A percentile compares a stretch with the other conserved stretches of the same genome.
Evolutionary conservation across 2,113 vertebrate species (phyloP).

Genomic region (Progne subis): DNA sequence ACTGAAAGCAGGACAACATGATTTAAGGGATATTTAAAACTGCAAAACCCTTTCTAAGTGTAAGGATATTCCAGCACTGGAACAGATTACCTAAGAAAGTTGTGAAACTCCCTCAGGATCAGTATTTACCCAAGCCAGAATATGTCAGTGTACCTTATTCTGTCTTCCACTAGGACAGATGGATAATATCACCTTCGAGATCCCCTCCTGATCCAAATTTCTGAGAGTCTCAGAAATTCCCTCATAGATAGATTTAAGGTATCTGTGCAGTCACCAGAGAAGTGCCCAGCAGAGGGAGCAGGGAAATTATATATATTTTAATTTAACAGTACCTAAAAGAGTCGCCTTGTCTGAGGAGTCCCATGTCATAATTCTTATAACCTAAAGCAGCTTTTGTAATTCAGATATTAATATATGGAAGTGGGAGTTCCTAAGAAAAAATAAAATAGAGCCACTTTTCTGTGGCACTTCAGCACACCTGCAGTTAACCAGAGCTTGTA

Average conservation of each 20-base stretch:
- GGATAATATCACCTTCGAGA: background rate
- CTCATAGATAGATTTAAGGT: background rate
- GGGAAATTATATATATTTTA: conserved; percentile 18
- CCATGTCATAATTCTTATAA: background rate
- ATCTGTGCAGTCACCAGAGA: background rate
- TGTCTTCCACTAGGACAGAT: background rate
- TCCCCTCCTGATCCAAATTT: background rate
- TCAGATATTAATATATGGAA: background rate
- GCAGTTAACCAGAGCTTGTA: background rate
- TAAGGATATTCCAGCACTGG: background rate
- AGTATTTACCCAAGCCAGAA: background rate
- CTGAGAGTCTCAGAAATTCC: background rate
- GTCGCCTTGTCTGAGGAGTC: background rate
- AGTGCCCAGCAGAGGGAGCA: conserved; percentile 54
- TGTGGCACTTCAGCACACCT: background rate
- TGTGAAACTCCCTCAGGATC: background rate
- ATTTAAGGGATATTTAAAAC: background rate
- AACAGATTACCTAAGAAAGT: background rate
- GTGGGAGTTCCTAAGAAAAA: background rate
- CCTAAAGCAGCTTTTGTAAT: background rate
- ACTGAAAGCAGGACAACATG: background rate
- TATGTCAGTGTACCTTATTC: background rate
- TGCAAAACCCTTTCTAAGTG: background rate
- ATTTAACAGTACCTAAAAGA: background rate
- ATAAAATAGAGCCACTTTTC: background rate